Base-by-base conservation (phyloP, 1,140 invertebrate species). In the Berghia stephanieae region DNA sequence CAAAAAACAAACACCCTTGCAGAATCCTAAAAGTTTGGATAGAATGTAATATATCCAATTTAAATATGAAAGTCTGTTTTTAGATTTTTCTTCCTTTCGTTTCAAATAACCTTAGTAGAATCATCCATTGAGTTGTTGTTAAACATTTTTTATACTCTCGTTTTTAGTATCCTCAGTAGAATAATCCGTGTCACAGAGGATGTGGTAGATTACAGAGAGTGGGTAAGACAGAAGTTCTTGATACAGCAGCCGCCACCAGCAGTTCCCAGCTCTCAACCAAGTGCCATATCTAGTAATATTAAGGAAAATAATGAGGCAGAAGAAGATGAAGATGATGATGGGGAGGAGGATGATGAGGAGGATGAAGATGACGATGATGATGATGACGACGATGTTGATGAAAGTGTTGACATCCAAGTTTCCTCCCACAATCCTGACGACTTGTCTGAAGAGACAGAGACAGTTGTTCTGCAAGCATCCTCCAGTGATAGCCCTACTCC, bases 101-200 rank as follows among this genome's bases (percentile, higher is more conserved):
- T 31, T 63, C 27, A 10, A 18, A 13, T 63, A 8, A 18, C 57
- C 27, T 8, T 21, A 27, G 27, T 18, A 63, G 13, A 63, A 63
- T n/a, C n/a, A 63, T 10, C 27, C 10, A 63, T 63, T 63, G 46
- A 70, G 5, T 43, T 44, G 42, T 31, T 46, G 6, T 24, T 49
- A 52, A 52, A 72, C 5, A 31, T 34, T 52, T 24, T 34, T 72
- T 42, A 10, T 24, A 10, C 27, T 40, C 40, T 73, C n/a, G n/a
- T 44, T 74, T 83, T 77, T 82, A 91, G 90, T 77, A 95, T 96
- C 88, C 91, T 98, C 78, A 96, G 96, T 79, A 93, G 96, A 82
- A 96, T 98, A 80, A 93, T 98, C 75, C 93, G 95, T 80, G 94
- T 98, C 75, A 97, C 96, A 21, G 96, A 98, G 90, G 95, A 97